These are phyloP conservation scores for Heliconius charithonia DNA, from an alignment of 2,888 invertebrate genomes.

Conservation along the genomic window DNA sequence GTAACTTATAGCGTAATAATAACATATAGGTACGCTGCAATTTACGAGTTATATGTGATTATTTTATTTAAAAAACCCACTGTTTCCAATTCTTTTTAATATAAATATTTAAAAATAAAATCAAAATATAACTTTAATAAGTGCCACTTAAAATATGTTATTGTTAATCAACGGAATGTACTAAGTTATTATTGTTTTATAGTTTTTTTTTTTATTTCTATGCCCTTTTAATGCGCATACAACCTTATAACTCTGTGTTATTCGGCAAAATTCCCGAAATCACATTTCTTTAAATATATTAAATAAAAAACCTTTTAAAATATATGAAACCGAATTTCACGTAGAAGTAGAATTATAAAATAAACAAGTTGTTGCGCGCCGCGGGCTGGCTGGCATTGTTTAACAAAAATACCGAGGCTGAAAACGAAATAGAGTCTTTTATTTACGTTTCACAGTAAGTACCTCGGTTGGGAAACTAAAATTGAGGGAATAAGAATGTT, in stretches of 20 bases:
- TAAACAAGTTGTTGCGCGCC: slow-evolving; percentile 8
- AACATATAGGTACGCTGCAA: no score
- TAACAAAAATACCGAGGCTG: background rate
- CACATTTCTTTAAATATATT: no score
- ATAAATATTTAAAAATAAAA: no score
- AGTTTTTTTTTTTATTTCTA: background rate
- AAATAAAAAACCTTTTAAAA: background rate
- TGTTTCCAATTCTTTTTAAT: no score
- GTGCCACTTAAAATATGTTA: background rate
- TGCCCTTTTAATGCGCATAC: no score
- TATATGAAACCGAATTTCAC: background rate
- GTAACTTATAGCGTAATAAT: no score
- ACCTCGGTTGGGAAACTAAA: slow-evolving; percentile 28
- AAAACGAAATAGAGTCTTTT: slow-evolving; percentile 28
- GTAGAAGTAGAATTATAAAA: slow-evolving; percentile 6
- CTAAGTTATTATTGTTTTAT: background rate
- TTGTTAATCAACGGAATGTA: background rate
- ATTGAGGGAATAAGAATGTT: slow-evolving; percentile 21
- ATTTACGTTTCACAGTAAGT: slow-evolving; percentile 16
- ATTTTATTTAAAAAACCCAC: no score
- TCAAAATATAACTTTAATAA: background rate
- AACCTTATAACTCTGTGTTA: no score
- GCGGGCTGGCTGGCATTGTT: background rate
- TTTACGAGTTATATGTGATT: no score
- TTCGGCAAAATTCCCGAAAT: no score